A percentile compares a stretch with the other conserved stretches of the same genome.
These are phyloP conservation scores for Eurois occulta DNA, from an alignment of 2,888 invertebrate genomes.

Conservation along the genomic window DNA sequence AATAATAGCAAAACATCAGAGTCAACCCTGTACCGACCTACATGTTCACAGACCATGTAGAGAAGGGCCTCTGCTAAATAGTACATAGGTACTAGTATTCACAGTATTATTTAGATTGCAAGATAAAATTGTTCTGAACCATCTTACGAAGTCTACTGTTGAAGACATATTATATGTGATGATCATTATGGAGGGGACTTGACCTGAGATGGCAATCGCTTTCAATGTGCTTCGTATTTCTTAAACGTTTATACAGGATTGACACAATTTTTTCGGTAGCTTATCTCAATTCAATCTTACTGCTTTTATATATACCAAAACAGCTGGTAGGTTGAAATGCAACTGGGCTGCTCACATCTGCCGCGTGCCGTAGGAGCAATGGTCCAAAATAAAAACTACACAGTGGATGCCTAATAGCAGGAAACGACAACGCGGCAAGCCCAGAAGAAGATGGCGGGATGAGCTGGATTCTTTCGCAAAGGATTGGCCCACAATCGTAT, in stretches of 20 bases:
- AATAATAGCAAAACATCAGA: background rate
- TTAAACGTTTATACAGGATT: background rate
- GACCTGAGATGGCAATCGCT: background rate
- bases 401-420: too few relatives aligned
- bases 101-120: slow-evolving; percentile 27
- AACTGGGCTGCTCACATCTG: too few relatives aligned
- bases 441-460: too few relatives aligned
- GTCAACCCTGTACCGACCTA: slow-evolving; percentile 62
- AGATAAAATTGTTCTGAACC: slow-evolving; percentile 52
- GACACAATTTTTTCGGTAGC: too few relatives aligned
- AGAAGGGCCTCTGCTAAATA: slow-evolving; percentile 62
- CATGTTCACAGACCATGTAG: slow-evolving; percentile 59
- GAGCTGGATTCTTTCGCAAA: too few relatives aligned
- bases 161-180: slow-evolving; percentile 26
- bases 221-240: background rate
- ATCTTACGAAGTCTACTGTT: slow-evolving; percentile 22
- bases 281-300: too few relatives aligned
- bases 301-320: too few relatives aligned
- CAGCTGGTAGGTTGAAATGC: too few relatives aligned
- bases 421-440: too few relatives aligned
- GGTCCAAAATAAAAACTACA: too few relatives aligned
- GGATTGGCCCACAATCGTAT: too few relatives aligned
- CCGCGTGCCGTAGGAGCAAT: too few relatives aligned
- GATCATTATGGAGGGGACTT: slow-evolving; percentile 7
- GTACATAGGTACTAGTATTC: slow-evolving; percentile 38